phyloP scores from a whole-genome alignment of 2,113 vertebrate genomes.

The Clarias gariepinus region DNA sequence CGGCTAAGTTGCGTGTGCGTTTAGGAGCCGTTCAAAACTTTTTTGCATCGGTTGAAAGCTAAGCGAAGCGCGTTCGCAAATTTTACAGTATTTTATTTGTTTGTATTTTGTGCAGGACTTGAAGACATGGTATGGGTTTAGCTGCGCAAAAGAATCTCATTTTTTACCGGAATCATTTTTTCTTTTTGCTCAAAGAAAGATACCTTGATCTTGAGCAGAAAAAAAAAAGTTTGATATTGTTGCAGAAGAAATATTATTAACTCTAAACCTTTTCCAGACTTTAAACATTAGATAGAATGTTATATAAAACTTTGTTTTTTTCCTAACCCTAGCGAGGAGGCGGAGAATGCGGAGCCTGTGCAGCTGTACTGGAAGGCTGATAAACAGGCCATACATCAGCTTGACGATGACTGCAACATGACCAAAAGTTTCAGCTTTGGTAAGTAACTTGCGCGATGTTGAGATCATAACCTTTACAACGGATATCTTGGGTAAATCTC shows the following conservation, averaged over 20 bases:
- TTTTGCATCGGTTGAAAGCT: no score
- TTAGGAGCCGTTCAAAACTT: no score
- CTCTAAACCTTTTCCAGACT: neutral
- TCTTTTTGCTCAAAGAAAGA: no score
- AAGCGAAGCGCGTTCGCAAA: no score
- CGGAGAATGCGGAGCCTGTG: conserved; percentile 64
- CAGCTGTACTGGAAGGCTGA: conserved; percentile 82
- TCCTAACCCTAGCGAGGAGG: conserved; percentile 69
- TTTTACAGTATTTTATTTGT: no score
- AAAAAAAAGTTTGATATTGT: neutral
- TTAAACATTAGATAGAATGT: no score
- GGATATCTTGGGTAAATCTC: neutral
- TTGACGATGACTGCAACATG: conserved; percentile 80
- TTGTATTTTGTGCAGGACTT: no score
- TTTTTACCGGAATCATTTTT: no score
- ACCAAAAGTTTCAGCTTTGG: conserved; percentile 85
- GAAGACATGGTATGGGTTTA: no score
- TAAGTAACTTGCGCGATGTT: conserved; percentile 61
- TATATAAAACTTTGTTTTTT: neutral
- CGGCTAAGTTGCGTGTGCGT: no score
- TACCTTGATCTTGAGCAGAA: no score
- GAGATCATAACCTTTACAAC: neutral
- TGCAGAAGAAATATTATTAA: neutral
- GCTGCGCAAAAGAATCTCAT: no score
- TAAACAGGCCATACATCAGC: conserved; percentile 76